Evolutionary conservation across 2,888 invertebrate genomes (phyloP).

Genomic region (Bugula neritina): DNA sequence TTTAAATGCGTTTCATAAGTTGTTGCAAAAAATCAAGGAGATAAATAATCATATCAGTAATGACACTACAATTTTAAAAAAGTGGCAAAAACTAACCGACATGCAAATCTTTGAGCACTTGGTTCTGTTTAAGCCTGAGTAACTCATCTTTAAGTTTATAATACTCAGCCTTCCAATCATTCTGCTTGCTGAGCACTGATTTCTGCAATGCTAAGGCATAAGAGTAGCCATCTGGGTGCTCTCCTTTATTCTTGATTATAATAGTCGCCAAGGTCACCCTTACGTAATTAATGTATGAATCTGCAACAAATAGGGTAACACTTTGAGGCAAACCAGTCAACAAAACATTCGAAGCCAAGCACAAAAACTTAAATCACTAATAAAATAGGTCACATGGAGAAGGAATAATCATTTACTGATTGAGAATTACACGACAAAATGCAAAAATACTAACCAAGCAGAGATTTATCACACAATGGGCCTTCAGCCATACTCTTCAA

Average conservation of each 20-base stretch:
- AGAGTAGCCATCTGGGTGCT: neutral
- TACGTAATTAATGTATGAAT: slow-evolving; percentile 20
- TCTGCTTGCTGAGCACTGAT: neutral
- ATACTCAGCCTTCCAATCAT: slow-evolving; percentile 18
- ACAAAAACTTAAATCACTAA: neutral
- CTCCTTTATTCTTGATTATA: slow-evolving; percentile 13
- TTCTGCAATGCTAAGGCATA: neutral
- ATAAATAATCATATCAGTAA: too few relatives aligned
- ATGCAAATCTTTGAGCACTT: neutral
- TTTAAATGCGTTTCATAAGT: too few relatives aligned
- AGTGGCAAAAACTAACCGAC: neutral
- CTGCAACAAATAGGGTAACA: neutral
- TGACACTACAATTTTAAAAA: too few relatives aligned
- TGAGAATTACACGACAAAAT: too few relatives aligned
- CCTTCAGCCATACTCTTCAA: too few relatives aligned
- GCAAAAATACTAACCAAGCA: too few relatives aligned
- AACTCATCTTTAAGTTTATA: slow-evolving; percentile 4
- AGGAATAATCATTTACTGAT: too few relatives aligned
- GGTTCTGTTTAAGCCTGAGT: neutral
- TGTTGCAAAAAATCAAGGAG: too few relatives aligned
- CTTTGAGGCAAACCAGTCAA: too few relatives aligned
- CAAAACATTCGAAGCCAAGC: too few relatives aligned
- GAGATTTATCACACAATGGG: too few relatives aligned
- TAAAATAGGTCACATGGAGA: neutral
- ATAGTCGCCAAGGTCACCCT: neutral